Conservation (phyloP, 2,888 invertebrate species). For the Lydus trimaculatus region DNA sequence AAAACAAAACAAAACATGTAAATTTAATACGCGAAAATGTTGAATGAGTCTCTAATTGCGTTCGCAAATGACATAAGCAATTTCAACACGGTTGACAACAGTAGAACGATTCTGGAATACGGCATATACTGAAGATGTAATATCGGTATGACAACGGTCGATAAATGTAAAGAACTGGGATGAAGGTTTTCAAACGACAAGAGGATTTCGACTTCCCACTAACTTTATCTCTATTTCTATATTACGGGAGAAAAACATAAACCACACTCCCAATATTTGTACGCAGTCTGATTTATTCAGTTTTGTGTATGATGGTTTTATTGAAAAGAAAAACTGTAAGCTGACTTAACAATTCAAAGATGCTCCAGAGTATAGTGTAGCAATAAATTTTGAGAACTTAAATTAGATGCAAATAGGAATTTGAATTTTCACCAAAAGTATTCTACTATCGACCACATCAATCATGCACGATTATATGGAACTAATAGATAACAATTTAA, state of each 20-base stretch:
- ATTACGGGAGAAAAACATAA: not conserved
- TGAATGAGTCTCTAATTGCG: not conserved
- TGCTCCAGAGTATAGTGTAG: not conserved
- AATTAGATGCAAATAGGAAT: not conserved
- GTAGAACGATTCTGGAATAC: not conserved
- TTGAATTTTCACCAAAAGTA: not conserved
- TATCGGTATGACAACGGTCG: not conserved
- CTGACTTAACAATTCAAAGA: not conserved
- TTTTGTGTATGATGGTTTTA: constrained; percentile 20
- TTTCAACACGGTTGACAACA: not conserved
- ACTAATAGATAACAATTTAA: not conserved
- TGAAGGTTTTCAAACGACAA: not conserved
- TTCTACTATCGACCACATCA: not conserved
- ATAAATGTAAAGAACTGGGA: not conserved
- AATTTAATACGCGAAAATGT: not conserved
- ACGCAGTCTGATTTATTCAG: constrained; percentile 25
- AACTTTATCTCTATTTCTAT: not conserved
- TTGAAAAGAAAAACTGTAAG: constrained; percentile 20
- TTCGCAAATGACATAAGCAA: not conserved
- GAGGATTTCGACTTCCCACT: not conserved
- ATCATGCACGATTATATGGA: not conserved
- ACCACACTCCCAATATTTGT: constrained; percentile 21
- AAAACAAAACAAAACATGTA: not conserved
- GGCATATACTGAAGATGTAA: not conserved
- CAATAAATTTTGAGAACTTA: not conserved